A percentile compares a stretch with the other conserved stretches of the same genome.
Evolutionary conservation across 2,113 vertebrate genomes (phyloP).

Genomic region (Antigone vipio): DNA sequence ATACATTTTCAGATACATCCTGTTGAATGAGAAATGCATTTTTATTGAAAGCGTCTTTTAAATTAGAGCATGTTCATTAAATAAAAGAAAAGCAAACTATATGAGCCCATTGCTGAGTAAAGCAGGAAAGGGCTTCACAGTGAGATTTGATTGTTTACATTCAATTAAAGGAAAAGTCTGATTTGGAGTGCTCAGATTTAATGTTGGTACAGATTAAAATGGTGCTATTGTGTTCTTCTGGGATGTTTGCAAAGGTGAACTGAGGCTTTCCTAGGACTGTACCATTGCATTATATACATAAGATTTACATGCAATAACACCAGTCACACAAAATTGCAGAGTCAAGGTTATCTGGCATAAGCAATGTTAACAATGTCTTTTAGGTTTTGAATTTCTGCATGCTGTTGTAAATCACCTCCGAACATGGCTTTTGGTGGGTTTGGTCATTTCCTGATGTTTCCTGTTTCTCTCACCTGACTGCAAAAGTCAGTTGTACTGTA

Average conservation of each 20-base stretch:
- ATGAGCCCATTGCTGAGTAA: slow-evolving; percentile 65
- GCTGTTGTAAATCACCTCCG: neutral
- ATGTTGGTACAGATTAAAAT: slow-evolving; percentile 76
- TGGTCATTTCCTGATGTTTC: neutral
- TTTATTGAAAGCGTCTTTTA: neutral
- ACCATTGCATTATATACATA: neutral
- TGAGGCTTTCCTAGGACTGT: slow-evolving; percentile 57
- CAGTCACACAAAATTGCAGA: neutral
- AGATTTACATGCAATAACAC: neutral
- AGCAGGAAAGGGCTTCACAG: slow-evolving; percentile 78
- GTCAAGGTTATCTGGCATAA: neutral
- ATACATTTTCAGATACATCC: neutral
- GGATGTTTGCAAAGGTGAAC: slow-evolving; percentile 72
- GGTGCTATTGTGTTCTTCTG: slow-evolving; percentile 70
- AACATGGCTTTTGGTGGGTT: neutral
- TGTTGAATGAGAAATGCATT: slow-evolving; percentile 5
- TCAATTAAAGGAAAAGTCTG: slow-evolving; percentile 88
- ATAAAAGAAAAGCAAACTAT: slow-evolving; percentile 38
- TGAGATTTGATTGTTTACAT: slow-evolving; percentile 82
- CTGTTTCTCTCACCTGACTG: neutral
- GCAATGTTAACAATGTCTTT: neutral
- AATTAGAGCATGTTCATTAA: neutral
- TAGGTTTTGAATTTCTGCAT: neutral
- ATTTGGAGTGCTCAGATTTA: slow-evolving; percentile 79
- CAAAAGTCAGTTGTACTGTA: neutral